phyloP scores from a whole-genome alignment of 2,888 invertebrate genomes.

The Mythimna vitellina region DNA sequence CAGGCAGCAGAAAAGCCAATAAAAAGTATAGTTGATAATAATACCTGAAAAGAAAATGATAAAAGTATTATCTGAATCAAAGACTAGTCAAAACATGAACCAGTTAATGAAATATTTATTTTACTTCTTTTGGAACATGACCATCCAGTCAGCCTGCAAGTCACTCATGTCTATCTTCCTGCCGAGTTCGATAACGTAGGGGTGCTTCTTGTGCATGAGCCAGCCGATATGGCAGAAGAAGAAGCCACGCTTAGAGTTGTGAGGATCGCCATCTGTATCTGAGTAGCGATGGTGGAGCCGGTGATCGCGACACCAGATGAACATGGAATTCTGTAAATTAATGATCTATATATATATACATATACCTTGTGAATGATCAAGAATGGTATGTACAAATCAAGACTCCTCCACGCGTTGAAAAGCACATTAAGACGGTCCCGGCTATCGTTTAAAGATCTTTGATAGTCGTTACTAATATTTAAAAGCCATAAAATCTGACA shows the following conservation, averaged over 20 bases:
- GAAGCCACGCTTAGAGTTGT: conserved; percentile 95
- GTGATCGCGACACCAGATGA: conserved; percentile 95
- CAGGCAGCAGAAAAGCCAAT: conserved; percentile 91
- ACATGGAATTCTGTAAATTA: conserved; percentile 92
- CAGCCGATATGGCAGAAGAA: conserved; percentile 97
- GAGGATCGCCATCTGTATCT: conserved; percentile 94
- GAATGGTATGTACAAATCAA: too few relatives aligned
- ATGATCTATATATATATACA: too few relatives aligned
- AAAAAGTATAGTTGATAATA: conserved; percentile 91
- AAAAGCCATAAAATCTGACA: too few relatives aligned
- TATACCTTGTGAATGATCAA: neutral
- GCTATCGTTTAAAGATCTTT: too few relatives aligned
- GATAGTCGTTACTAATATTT: too few relatives aligned
- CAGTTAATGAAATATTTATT: neutral
- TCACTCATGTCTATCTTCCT: conserved; percentile 94
- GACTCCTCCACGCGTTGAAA: too few relatives aligned
- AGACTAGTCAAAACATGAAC: neutral
- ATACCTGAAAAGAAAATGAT: conserved; percentile 89
- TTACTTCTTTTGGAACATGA: conserved; percentile 94
- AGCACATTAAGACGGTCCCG: conserved; percentile 90
- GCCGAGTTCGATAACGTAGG: conserved; percentile 92
- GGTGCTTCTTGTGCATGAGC: conserved; percentile 95
- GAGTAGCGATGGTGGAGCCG: conserved; percentile 95
- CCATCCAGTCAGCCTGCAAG: conserved; percentile 92
- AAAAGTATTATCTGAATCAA: neutral